A percentile compares a stretch with the other conserved stretches of the same genome.
Evolutionary conservation across 2,113 vertebrate species (phyloP).

Genomic region (Callopanchax toddi): DNA sequence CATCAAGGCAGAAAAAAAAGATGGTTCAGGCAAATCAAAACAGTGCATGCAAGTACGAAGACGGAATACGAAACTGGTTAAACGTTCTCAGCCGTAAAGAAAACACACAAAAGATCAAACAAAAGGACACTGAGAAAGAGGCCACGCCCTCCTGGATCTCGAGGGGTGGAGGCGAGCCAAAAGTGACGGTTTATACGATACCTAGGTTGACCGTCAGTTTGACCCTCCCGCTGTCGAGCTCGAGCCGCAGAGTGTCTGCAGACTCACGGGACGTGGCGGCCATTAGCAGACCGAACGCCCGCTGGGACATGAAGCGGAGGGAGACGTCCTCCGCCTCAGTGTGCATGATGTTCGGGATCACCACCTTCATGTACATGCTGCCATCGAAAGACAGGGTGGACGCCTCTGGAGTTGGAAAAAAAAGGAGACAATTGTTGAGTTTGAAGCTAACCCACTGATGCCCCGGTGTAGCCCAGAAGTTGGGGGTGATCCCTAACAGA

Average conservation of each 20-base stretch:
- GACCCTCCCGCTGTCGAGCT: slow-evolving; percentile 93
- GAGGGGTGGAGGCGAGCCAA: slow-evolving; percentile 24
- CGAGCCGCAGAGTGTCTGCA: slow-evolving; percentile 91
- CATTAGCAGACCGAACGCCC: slow-evolving; percentile 93
- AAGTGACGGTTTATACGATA: slow-evolving; percentile 84
- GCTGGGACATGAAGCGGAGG: slow-evolving; percentile 96
- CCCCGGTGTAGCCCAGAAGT: too few species aligned
- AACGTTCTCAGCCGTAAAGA: slow-evolving; percentile 34
- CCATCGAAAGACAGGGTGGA: slow-evolving; percentile 95
- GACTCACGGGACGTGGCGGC: slow-evolving; percentile 95
- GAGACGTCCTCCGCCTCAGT: slow-evolving; percentile 97
- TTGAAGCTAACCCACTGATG: too few species aligned
- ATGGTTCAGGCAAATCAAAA: slow-evolving; percentile 83
- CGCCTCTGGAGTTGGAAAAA: slow-evolving; percentile 82
- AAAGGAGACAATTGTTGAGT: background rate
- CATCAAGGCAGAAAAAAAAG: slow-evolving; percentile 78
- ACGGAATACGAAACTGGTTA: slow-evolving; percentile 49
- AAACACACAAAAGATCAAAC: slow-evolving; percentile 32
- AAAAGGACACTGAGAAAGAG: slow-evolving; percentile 47
- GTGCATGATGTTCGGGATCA: slow-evolving; percentile 93
- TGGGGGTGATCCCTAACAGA: too few species aligned
- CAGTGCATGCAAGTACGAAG: slow-evolving; percentile 82
- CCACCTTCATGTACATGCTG: slow-evolving; percentile 98
- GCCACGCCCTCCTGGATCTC: slow-evolving; percentile 51
- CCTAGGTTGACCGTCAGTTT: slow-evolving; percentile 98